Evolutionary conservation across 2,888 invertebrate genomes (phyloP).

Genomic region (Hololepta plana): DNA sequence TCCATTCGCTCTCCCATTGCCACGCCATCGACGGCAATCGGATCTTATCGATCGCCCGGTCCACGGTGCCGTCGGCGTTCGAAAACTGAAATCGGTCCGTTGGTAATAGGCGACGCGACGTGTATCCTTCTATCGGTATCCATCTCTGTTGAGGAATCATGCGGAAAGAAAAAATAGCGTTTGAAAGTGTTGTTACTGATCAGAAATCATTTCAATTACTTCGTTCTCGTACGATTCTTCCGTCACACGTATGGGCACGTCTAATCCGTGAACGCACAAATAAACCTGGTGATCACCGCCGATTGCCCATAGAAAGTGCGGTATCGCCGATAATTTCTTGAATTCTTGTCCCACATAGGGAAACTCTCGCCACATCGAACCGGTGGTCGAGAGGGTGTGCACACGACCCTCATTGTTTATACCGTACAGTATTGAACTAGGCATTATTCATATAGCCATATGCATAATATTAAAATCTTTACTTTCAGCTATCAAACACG

Average conservation of each 20-base stretch:
- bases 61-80: constrained; percentile 61
- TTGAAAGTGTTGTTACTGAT: no score
- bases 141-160: constrained; percentile 45
- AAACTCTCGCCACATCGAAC: constrained; percentile 72
- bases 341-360: constrained; percentile 74
- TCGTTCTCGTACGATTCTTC: constrained; percentile 89
- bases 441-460: constrained; percentile 33
- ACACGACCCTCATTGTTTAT: constrained; percentile 80
- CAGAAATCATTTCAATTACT: no score
- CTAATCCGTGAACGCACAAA: constrained; percentile 74
- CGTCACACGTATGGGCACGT: constrained; percentile 76
- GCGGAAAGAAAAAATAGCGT: no score
- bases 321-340: constrained; percentile 71
- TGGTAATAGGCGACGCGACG: constrained; percentile 61
- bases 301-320: constrained; percentile 80
- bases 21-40: constrained; percentile 84
- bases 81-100: constrained; percentile 81
- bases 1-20: constrained; percentile 96
- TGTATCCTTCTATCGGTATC: constrained; percentile 80
- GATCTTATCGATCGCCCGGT: constrained; percentile 63
- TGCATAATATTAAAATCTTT: constrained; percentile 1
- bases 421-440: constrained; percentile 59
- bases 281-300: constrained; percentile 88
- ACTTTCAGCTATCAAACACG: no score
- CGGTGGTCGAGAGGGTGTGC: constrained; percentile 63